These are phyloP conservation scores for Alloplasta piceator DNA, from an alignment of 2,888 invertebrate genomes.

Conservation along the genomic window DNA sequence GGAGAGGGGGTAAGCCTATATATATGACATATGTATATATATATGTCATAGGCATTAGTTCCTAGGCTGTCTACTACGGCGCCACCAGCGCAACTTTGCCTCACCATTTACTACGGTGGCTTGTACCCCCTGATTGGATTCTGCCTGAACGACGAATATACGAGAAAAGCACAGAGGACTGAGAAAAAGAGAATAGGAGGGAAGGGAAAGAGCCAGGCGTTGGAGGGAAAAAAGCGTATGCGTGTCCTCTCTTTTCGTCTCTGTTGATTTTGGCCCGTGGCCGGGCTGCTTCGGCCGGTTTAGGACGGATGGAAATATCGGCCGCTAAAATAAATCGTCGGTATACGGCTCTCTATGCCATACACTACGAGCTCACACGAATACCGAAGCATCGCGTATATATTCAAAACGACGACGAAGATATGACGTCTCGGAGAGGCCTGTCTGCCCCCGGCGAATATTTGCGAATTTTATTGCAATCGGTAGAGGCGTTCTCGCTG, in stretches of 20 bases:
- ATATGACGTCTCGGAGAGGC: constrained; percentile 13
- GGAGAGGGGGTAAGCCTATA: too few relatives aligned
- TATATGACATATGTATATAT: too few relatives aligned
- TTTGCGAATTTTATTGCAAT: constrained; percentile 42
- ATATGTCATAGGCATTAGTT: too few relatives aligned
- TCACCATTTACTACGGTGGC: too few relatives aligned
- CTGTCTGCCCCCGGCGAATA: constrained; percentile 26
- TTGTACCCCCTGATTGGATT: too few relatives aligned
- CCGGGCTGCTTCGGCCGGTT: constrained; percentile 69
- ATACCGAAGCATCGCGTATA: too few relatives aligned
- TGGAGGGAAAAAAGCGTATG: constrained; percentile 17
- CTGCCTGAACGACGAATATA: constrained; percentile 22
- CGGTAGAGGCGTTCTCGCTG: constrained; percentile 31
- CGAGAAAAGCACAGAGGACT: constrained; percentile 20
- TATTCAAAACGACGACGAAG: constrained; percentile 18
- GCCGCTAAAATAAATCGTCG: constrained; percentile 82
- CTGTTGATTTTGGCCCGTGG: constrained; percentile 81
- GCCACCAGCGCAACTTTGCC: too few relatives aligned
- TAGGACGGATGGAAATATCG: constrained; percentile 83
- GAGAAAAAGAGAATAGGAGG: constrained; percentile 11
- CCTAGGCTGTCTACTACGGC: too few relatives aligned
- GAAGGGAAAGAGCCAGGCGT: constrained; percentile 21
- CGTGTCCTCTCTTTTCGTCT: constrained; percentile 44
- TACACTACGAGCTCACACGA: background rate
- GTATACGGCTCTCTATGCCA: constrained; percentile 19